A percentile compares a stretch with the other conserved stretches of the same genome.
Conservation (phyloP, 2,113 vertebrate genomes). For the Malurus cyaneus region DNA sequence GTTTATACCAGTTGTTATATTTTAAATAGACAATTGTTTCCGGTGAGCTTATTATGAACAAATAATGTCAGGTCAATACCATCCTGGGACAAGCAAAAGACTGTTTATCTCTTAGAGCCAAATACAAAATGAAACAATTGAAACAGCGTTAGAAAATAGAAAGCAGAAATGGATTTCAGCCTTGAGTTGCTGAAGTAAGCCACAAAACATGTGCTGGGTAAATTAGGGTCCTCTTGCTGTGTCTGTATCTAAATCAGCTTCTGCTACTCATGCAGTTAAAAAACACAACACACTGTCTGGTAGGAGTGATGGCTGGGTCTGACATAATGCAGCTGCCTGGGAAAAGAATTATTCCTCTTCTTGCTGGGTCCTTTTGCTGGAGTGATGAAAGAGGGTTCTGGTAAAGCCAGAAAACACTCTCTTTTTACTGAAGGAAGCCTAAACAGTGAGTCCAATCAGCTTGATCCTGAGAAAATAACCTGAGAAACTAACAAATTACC, state of each 20-base stretch:
- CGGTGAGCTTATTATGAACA: neutral
- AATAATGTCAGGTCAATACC: neutral
- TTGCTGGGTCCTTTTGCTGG: neutral
- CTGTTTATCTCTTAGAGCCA: neutral
- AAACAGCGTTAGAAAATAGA: neutral
- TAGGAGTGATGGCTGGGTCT: neutral
- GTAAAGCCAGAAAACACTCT: neutral
- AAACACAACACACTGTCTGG: neutral
- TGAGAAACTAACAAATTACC: neutral
- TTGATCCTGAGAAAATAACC: neutral
- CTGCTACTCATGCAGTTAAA: neutral
- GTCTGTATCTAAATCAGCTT: neutral
- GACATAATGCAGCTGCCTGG: neutral
- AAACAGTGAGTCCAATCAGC: neutral
- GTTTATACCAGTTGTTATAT: neutral
- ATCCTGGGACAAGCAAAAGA: neutral
- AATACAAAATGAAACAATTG: neutral
- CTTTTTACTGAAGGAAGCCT: neutral
- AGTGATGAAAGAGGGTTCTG: neutral
- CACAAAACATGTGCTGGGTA: neutral
- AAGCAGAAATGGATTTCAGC: neutral
- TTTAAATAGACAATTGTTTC: neutral
- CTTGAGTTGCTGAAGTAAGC: neutral
- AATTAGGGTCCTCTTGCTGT: neutral
- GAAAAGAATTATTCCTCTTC: neutral